Evolutionary conservation across 37 sponge, comb jelly and placozoan species (phyloP).

Genomic region (Geodia barretti): DNA sequence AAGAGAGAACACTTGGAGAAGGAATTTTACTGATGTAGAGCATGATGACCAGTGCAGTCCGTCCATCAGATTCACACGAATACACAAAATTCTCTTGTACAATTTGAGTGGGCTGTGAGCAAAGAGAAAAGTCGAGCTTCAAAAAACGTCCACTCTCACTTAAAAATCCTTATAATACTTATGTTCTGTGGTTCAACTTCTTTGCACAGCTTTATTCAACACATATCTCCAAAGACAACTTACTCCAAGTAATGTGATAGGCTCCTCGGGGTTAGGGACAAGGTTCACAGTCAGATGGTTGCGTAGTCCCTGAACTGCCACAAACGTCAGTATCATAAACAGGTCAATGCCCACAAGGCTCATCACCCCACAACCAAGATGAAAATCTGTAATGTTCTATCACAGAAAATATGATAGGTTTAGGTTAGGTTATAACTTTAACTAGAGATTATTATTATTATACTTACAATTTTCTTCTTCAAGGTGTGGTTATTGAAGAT

Average conservation of each 20-base stretch:
- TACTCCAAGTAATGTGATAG: background rate
- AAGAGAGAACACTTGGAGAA: constrained; percentile 13
- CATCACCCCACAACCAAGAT: background rate
- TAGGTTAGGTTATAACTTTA: background rate
- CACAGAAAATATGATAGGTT: background rate
- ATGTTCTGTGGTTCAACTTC: background rate
- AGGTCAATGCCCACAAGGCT: constrained; percentile 12
- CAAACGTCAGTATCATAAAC: background rate
- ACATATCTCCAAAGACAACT: too few species aligned
- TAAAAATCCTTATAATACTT: too few species aligned
- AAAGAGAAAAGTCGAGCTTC: background rate
- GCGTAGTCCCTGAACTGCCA: background rate
- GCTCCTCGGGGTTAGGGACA: background rate
- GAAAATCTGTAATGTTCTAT: constrained; percentile 4
- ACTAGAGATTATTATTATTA: too few species aligned
- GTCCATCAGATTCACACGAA: background rate
- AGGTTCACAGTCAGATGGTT: background rate
- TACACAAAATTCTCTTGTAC: background rate
- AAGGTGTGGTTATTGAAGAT: constrained; percentile 8
- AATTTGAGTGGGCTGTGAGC: background rate
- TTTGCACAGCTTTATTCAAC: too few species aligned
- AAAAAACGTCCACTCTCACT: too few species aligned
- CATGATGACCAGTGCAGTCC: background rate
- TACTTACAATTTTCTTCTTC: background rate
- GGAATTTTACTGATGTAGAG: background rate